phyloP scores from a whole-genome alignment of 2,797 vertebrate genomes.

The Crenichthys baileyi region DNA sequence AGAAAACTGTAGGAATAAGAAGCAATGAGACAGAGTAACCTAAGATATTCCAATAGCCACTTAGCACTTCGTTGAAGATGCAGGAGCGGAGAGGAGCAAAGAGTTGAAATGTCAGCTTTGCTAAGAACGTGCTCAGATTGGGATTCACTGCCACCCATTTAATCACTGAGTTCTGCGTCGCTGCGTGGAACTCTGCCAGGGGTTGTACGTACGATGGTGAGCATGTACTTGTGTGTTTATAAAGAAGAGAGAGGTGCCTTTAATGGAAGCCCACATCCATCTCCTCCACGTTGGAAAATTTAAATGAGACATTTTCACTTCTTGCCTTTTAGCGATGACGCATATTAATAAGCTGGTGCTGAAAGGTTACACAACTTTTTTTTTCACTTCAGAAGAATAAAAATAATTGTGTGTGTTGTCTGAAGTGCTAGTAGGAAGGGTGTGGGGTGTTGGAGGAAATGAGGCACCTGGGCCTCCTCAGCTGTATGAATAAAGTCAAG shows the following conservation, averaged over 20 bases:
- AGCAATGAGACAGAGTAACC: conserved; percentile 24
- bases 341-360: conserved; percentile 74
- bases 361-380: conserved; percentile 72
- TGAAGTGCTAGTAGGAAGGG: conserved; percentile 31
- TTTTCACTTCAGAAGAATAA: conserved; percentile 11
- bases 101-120: conserved; percentile 75
- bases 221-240: conserved; percentile 51
- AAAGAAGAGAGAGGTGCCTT: conserved; percentile 47
- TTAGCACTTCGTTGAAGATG: conserved; percentile 50
- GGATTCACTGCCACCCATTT: conserved; percentile 61
- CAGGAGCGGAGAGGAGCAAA: conserved; percentile 58
- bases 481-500: conserved; percentile 49
- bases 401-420: conserved; percentile 41
- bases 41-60: conserved; percentile 45
- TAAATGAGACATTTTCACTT: conserved; percentile 81
- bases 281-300: conserved; percentile 66
- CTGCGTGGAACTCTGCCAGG: conserved; percentile 45
- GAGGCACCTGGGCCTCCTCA: conserved; percentile 21
- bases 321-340: conserved; percentile 73
- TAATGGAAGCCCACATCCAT: conserved; percentile 66
- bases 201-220: conserved; percentile 36
- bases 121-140: conserved; percentile 70
- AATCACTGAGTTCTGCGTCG: conserved; percentile 61
- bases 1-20: conserved; percentile 7
- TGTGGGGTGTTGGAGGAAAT: conserved; percentile 23